Evolutionary conservation across 2,888 invertebrate genomes (phyloP), one percentile per base, ranked within the genome.

Genomic region (Dilophus febrilis): DNA sequence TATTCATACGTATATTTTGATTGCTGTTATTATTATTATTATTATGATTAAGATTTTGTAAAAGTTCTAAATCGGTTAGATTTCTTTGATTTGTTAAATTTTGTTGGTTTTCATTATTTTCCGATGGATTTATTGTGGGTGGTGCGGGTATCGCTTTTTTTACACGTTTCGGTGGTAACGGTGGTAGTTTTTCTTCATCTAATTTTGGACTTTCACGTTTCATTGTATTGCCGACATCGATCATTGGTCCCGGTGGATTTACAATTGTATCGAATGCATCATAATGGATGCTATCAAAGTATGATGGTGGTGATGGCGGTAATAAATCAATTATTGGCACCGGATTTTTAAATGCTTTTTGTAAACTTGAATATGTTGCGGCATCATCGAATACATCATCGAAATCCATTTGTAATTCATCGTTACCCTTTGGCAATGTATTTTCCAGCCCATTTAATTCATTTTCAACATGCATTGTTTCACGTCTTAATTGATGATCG

Each of bases 341-440:
- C 0, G 86, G 86, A 59, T 87, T 85, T 57, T 77, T 83, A 64
- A 86, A 86, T 0, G 87, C 87, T 53, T 83, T 67, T 54, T 87
- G 87, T 39, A 87, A 62, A 53, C 86, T 86, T 2, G 83, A 80
- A 52, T 87, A 87, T 0, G 84, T 84, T 42, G 79, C 78, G 27
- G 78, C 71, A 51, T 86, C 86, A 51, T 79, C 75, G 46, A 81
- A 81, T 31, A 74, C 74, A 26, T 70, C 68, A 32, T 76, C 78
- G 1, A 64, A 49, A 34, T 75, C 75, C 56, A 67, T 63, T 10
- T 64, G 58, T 32, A 50, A 52, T 31, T 57, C 60, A 2, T 42
- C 45, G 38, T 43, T 41, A 2, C 49, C 53, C 40, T 43, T 47
- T 6, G 49, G 45, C 4, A 50, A 35, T 16, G 55, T 43, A 2